Evolutionary conservation across 2,113 vertebrate species (phyloP), one percentile per base, ranked within the genome.

Genomic region (Rallus limicola): DNA sequence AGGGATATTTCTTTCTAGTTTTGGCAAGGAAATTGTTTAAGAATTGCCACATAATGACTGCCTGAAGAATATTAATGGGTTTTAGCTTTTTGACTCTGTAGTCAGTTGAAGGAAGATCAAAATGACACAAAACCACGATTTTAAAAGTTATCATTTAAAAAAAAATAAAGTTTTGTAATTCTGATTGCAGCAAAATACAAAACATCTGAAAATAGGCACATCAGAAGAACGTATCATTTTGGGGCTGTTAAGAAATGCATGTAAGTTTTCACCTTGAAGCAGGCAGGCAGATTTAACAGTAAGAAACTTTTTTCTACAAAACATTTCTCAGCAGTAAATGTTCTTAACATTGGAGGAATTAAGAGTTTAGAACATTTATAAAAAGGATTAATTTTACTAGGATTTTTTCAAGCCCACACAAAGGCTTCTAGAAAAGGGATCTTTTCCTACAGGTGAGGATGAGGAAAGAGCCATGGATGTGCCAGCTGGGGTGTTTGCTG

Each of bases 11-110:
- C 82, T 80, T 72, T 85, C 42, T 86, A 29, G 63, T 85, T 97
- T 92, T 95, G 92, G 90, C 90, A 94, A 86, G 55, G n/a, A 82
- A 88, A 77, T 96, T 79, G 87, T 79, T 94, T 80, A 77, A 91
- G 86, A 58, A 82, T 63, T 90, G 40, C 55, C 71, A 80, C 67
- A 91, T 91, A 91, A 93, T 77, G 44, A 74, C 40, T 67, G 36
- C 50, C 46, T 90, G 36, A 82, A 85, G 74, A 87, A 74, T 91
- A 70, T 60, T 56, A 70, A 74, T 60, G 50, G 2, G 3, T 67
- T 78, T 94, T 69, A 88, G 70, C 16, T 90, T 68, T 86, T 85
- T 65, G 11, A 69, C 74, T 84, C 42, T 48, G 15, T 29, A 71
- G 64, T 77, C 44, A 55, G 50, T 26, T 23, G 52, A 92, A 90